Evolutionary conservation across 1,140 invertebrate species (phyloP).

Genomic region (Drosophila simulans): DNA sequence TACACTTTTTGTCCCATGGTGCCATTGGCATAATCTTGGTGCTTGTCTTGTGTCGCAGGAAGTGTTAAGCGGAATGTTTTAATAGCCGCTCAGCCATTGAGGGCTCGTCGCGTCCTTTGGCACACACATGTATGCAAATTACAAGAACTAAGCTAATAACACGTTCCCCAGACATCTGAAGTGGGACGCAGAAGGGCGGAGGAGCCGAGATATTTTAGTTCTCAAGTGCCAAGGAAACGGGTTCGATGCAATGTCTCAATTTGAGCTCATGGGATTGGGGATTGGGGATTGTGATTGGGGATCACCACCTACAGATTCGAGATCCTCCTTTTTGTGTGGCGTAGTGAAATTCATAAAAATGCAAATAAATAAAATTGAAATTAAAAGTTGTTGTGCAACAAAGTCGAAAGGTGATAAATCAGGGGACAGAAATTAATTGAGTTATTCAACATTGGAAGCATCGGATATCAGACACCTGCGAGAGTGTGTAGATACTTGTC

Average conservation of each 20-base stretch:
- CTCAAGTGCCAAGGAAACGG: conserved; percentile 47
- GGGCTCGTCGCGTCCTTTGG: conserved; percentile 40
- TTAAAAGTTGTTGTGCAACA: conserved; percentile 72
- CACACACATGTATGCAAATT: conserved; percentile 68
- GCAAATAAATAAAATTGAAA: conserved; percentile 82
- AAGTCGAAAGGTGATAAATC: conserved; percentile 79
- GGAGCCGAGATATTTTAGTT: conserved; percentile 69
- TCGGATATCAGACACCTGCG: conserved; percentile 54
- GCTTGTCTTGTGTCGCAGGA: conserved; percentile 70
- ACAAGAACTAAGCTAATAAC: conserved; percentile 76
- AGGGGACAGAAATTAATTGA: conserved; percentile 84
- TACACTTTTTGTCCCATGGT: conserved; percentile 19
- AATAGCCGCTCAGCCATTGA: conserved; percentile 60
- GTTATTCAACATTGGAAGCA: conserved; percentile 78
- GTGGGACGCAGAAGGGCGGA: conserved; percentile 42
- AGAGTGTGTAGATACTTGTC: conserved; percentile 63
- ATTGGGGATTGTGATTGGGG: conserved; percentile 11
- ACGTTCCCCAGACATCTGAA: conserved; percentile 56
- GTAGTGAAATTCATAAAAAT: conserved; percentile 66
- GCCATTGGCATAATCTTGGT: conserved; percentile 15
- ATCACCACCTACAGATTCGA: conserved; percentile 64
- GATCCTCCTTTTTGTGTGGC: conserved; percentile 15
- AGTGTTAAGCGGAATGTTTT: conserved; percentile 82
- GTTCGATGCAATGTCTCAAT: conserved; percentile 69
- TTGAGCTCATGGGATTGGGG: conserved; percentile 21